phyloP scores from a whole-genome alignment of 2,113 vertebrate species.

The Microcebus tavaratra region DNA sequence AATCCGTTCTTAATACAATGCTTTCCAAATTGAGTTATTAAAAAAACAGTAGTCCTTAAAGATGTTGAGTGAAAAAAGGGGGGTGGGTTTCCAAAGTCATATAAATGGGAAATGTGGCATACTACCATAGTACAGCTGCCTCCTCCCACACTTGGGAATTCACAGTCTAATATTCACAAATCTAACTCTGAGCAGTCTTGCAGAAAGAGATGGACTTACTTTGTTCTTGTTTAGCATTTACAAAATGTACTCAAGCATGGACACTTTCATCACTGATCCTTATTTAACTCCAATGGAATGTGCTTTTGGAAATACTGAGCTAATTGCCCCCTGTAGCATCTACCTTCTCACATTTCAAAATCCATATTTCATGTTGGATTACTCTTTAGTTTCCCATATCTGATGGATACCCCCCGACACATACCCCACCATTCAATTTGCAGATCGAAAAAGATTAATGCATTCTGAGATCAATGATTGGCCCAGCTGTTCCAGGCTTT shows the following conservation, averaged over 20 bases:
- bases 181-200: not conserved
- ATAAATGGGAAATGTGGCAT: not conserved
- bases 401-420: fast-evolving
- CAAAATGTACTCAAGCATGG: not conserved
- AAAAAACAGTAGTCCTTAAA: not conserved
- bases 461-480: not conserved
- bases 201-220: not conserved
- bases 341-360: not conserved
- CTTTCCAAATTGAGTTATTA: not conserved
- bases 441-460: not conserved
- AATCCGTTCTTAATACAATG: not conserved
- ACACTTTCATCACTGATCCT: not conserved
- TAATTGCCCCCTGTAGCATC: not conserved
- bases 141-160: not conserved
- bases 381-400: not conserved
- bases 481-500: not conserved
- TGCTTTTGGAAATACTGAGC: not conserved
- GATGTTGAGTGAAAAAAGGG: not conserved
- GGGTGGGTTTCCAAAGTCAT: not conserved
- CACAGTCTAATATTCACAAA: not conserved
- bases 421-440: not conserved
- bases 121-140: not conserved
- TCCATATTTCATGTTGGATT: not conserved
- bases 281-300: not conserved
- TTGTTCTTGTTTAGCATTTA: not conserved